Evolutionary conservation across 2,797 vertebrate species (phyloP).

Genomic region (Margarornis squamiger): DNA sequence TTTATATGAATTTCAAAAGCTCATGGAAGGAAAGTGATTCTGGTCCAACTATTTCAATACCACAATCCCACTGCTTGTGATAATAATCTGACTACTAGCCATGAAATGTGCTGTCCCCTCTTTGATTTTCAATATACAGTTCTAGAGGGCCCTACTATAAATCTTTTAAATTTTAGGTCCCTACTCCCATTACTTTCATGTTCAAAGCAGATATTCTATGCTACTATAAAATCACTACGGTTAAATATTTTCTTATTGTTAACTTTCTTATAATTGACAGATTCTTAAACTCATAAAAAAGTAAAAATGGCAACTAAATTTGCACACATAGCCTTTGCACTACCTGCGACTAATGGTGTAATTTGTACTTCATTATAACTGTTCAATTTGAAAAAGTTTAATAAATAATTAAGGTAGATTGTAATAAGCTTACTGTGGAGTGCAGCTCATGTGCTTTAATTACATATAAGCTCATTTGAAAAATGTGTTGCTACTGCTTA

Average conservation of each 20-base stretch:
- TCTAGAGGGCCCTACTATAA: not conserved
- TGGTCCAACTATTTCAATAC: not conserved
- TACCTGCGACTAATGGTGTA: not conserved
- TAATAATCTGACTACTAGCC: not conserved
- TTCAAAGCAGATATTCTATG: not conserved
- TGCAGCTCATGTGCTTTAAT: slow-evolving; percentile 11
- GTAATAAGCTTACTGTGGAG: not conserved
- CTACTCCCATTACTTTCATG: not conserved
- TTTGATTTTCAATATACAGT: not conserved
- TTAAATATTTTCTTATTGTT: not conserved
- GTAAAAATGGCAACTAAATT: not conserved
- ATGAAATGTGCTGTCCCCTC: not conserved
- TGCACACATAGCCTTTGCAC: not conserved
- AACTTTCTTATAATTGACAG: not conserved
- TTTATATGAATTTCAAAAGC: not conserved
- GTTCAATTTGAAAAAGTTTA: not conserved
- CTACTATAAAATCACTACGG: not conserved
- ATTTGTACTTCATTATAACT: slow-evolving; percentile 24
- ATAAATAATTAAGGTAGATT: slow-evolving; percentile 48
- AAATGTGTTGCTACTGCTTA: slow-evolving; percentile 13
- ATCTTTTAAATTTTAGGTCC: not conserved
- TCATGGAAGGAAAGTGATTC: not conserved
- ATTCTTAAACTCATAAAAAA: not conserved
- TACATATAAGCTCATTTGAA: slow-evolving; percentile 23
- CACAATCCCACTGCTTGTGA: not conserved